These are phyloP conservation scores for Cyanistes caeruleus DNA, from an alignment of 2,113 vertebrate species.

Conservation along the genomic window DNA sequence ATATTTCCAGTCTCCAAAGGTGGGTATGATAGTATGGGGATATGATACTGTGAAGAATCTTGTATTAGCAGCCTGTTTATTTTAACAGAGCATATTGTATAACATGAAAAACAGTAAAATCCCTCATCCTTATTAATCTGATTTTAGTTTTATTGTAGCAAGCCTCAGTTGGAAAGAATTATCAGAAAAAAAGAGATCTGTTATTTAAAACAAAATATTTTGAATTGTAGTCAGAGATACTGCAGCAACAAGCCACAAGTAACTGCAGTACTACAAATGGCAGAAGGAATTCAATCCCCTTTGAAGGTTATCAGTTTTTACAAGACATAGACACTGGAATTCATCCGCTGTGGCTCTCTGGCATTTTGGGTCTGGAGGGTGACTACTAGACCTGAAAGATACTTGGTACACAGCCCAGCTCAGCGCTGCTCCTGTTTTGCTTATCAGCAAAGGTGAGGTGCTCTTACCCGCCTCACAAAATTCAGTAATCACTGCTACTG, in stretches of 20 bases:
- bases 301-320: neutral
- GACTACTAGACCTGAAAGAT: neutral
- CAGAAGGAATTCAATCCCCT: neutral
- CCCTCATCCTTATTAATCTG: neutral
- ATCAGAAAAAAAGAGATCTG: neutral
- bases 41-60: neutral
- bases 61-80: neutral
- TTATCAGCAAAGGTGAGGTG: neutral
- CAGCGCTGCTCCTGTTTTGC: neutral
- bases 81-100: neutral
- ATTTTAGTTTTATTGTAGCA: neutral
- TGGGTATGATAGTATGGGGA: neutral
- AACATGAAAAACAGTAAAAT: neutral
- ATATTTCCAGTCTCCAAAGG: neutral
- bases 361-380: neutral
- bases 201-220: neutral
- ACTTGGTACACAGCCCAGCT: neutral
- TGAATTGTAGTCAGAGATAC: neutral
- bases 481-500: neutral
- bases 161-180: neutral
- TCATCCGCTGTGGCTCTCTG: fast-evolving
- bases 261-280: neutral
- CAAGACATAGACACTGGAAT: neutral
- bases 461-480: neutral
- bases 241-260: neutral